These are phyloP conservation scores for Bedellia somnulentella DNA, from an alignment of 2,888 invertebrate genomes.

Conservation along the genomic window DNA sequence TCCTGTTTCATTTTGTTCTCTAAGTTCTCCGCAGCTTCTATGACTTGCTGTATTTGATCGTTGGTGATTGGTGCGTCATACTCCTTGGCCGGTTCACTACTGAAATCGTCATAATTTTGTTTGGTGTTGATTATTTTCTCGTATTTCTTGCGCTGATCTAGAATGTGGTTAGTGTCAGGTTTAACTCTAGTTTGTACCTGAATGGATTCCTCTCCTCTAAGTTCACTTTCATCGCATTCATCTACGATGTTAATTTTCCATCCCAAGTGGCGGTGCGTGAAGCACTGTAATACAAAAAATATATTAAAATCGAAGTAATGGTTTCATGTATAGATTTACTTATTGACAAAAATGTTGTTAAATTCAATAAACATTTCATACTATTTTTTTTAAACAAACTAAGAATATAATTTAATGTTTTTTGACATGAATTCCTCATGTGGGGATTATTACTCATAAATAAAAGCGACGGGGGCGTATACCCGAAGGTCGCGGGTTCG, in stretches of 20 bases:
- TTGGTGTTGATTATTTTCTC: slow-evolving; percentile 52
- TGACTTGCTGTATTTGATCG: slow-evolving; percentile 43
- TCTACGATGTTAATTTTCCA: slow-evolving; percentile 94
- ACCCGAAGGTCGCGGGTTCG: too few species aligned
- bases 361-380: neutral
- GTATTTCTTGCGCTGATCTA: slow-evolving; percentile 38
- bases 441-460: too few species aligned
- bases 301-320: slow-evolving; percentile 4
- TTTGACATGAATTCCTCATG: too few species aligned
- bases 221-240: slow-evolving; percentile 68
- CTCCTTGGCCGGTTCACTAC: slow-evolving; percentile 31
- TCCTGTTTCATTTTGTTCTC: slow-evolving; percentile 36
- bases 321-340: too few species aligned
- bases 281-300: slow-evolving; percentile 68
- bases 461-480: too few species aligned
- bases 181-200: slow-evolving; percentile 66
- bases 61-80: slow-evolving; percentile 45
- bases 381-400: too few species aligned
- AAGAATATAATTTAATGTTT: too few species aligned
- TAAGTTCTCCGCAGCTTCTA: slow-evolving; percentile 40
- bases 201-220: slow-evolving; percentile 58
- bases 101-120: slow-evolving; percentile 53
- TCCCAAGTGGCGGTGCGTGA: slow-evolving; percentile 89
- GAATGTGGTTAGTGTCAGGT: slow-evolving; percentile 58
- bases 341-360: neutral